A percentile compares a stretch with the other conserved stretches of the same genome.
These are phyloP conservation scores for Platycheirus rosarum DNA, from an alignment of 2,888 invertebrate genomes.

Conservation along the genomic window DNA sequence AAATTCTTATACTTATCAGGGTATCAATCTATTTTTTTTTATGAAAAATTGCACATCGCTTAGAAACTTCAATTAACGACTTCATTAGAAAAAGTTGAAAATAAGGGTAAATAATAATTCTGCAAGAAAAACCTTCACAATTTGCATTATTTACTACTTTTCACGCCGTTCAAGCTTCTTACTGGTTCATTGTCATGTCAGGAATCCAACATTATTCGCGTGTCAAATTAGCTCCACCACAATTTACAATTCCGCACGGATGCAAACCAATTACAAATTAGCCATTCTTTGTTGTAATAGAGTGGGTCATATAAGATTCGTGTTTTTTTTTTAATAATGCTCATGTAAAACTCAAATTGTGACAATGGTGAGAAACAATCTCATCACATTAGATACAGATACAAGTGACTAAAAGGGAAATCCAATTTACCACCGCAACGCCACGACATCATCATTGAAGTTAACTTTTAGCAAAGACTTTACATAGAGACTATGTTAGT, in stretches of 20 bases:
- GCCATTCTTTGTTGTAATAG: slow-evolving; percentile 40
- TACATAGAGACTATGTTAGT: slow-evolving; percentile 35
- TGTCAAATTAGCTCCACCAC: slow-evolving; percentile 59
- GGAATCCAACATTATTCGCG: slow-evolving; percentile 62
- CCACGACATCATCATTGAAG: not conserved
- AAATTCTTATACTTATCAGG: no score
- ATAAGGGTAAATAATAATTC: no score
- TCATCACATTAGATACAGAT: slow-evolving; percentile 61
- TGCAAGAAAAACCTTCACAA: no score
- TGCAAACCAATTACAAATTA: slow-evolving; percentile 64
- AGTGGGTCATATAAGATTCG: not conserved
- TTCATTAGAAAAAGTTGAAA: no score
- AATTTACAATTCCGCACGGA: slow-evolving; percentile 67
- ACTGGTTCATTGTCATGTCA: slow-evolving; percentile 71
- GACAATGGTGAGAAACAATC: slow-evolving; percentile 72
- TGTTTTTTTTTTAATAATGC: slow-evolving; percentile 47
- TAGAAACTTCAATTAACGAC: no score
- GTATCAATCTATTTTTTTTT: no score
- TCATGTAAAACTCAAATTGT: slow-evolving; percentile 54
- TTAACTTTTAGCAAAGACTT: slow-evolving; percentile 22
- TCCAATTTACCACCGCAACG: slow-evolving; percentile 1
- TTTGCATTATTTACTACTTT: no score
- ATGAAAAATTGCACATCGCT: no score
- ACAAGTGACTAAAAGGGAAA: slow-evolving; percentile 2
- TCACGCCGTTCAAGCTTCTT: slow-evolving; percentile 9